A percentile compares a stretch with the other conserved stretches of the same genome.
Conservation (phyloP, 2,113 vertebrate species). For the Nycticryphes semicollaris region DNA sequence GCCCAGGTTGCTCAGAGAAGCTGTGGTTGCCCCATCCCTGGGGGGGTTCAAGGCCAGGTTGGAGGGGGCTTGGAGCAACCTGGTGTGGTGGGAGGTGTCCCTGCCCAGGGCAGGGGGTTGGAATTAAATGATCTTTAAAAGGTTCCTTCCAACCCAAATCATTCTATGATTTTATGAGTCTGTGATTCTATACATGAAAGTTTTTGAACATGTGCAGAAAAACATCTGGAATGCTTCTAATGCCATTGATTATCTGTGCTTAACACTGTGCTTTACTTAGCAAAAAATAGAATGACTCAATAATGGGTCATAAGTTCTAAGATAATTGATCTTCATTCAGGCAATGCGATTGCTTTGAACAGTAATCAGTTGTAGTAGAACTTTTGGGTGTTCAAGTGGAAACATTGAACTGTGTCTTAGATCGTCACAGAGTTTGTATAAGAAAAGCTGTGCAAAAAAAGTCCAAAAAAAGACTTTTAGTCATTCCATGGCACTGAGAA, state of each 20-base stretch:
- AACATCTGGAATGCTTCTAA: neutral
- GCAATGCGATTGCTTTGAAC: neutral
- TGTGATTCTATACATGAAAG: neutral
- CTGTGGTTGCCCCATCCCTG: no score
- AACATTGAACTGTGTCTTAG: neutral
- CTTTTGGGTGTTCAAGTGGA: neutral
- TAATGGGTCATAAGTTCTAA: neutral
- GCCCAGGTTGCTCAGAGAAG: no score
- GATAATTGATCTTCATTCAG: neutral
- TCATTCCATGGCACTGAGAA: neutral
- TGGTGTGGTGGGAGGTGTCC: no score
- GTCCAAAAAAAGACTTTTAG: neutral
- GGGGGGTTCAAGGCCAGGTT: no score
- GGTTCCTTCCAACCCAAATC: no score
- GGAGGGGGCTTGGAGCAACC: no score
- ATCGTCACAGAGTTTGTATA: neutral
- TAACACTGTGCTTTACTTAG: neutral
- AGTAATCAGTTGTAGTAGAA: neutral
- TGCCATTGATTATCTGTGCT: neutral
- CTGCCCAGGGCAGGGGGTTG: no score
- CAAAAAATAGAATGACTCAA: neutral
- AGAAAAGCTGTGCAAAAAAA: neutral
- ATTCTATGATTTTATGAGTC: no score
- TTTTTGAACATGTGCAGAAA: neutral
- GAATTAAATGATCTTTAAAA: no score